Percentiles rank a stretch among this genome's conserved stretches.
Evolutionary conservation across 2,797 vertebrate species (phyloP).

Genomic region (Capromys pilorides): DNA sequence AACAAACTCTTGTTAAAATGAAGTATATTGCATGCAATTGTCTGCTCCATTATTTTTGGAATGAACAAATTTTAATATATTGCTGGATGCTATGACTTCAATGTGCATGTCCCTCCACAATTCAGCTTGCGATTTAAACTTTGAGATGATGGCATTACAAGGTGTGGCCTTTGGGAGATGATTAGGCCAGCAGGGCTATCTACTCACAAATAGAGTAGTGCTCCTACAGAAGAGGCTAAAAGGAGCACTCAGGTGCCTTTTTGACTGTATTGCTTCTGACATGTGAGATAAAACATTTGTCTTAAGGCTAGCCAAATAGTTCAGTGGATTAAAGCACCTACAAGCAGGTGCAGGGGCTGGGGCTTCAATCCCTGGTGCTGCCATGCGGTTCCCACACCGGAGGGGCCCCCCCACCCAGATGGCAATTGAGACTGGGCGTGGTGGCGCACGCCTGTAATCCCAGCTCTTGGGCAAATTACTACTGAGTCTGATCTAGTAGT

Average conservation of each 20-base stretch:
- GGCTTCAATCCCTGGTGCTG: no score
- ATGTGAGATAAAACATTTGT: not conserved
- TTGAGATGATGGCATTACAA: not conserved
- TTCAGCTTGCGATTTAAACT: not conserved
- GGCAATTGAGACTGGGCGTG: no score
- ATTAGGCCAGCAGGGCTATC: not conserved
- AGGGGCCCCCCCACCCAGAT: no score
- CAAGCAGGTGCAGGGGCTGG: no score
- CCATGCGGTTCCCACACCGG: no score
- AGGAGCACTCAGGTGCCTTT: not conserved
- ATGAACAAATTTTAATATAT: slow-evolving; percentile 5
- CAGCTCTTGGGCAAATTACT: no score
- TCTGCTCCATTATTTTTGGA: not conserved
- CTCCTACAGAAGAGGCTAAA: not conserved
- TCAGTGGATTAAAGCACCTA: no score
- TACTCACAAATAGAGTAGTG: not conserved
- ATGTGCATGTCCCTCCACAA: not conserved
- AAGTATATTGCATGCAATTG: not conserved
- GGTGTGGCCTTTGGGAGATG: not conserved
- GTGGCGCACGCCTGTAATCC: no score
- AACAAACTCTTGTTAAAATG: not conserved
- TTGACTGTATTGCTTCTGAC: not conserved
- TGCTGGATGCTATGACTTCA: not conserved
- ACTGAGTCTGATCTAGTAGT: no score
- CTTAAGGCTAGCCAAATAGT: no score